These are phyloP conservation scores for Harpalus rubripes DNA, from an alignment of 2,888 invertebrate genomes.

Conservation along the genomic window DNA sequence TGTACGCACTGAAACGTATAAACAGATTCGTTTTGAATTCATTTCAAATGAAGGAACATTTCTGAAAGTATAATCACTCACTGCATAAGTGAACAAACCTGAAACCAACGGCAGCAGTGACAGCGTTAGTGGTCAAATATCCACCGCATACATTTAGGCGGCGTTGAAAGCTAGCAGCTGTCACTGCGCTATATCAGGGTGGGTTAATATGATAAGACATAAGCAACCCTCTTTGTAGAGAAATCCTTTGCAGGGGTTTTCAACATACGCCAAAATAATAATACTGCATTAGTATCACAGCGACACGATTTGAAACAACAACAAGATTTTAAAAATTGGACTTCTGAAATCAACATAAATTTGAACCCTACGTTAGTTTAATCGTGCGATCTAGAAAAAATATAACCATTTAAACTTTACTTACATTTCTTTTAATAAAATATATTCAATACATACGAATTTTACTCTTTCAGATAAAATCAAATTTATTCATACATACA, in stretches of 20 bases:
- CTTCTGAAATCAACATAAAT: no score
- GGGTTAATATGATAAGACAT: background rate
- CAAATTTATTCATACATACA: no score
- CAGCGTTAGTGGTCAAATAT: background rate
- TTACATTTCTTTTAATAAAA: no score
- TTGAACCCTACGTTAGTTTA: no score
- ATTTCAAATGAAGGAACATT: background rate
- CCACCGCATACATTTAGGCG: background rate
- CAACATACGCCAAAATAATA: no score
- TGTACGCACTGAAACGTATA: background rate
- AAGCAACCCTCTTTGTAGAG: background rate
- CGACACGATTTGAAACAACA: no score
- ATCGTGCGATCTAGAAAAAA: no score
- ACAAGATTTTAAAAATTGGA: no score
- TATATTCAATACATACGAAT: no score
- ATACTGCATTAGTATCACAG: no score
- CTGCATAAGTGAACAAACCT: background rate
- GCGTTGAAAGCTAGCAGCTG: background rate
- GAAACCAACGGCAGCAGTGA: background rate
- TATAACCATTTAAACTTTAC: no score
- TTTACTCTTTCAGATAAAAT: no score
- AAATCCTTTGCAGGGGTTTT: background rate
- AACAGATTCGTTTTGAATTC: background rate
- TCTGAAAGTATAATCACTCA: background rate
- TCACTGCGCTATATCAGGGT: background rate